These are phyloP conservation scores for Artibeus lituratus DNA, from an alignment of 2,797 vertebrate species.

Conservation along the genomic window DNA sequence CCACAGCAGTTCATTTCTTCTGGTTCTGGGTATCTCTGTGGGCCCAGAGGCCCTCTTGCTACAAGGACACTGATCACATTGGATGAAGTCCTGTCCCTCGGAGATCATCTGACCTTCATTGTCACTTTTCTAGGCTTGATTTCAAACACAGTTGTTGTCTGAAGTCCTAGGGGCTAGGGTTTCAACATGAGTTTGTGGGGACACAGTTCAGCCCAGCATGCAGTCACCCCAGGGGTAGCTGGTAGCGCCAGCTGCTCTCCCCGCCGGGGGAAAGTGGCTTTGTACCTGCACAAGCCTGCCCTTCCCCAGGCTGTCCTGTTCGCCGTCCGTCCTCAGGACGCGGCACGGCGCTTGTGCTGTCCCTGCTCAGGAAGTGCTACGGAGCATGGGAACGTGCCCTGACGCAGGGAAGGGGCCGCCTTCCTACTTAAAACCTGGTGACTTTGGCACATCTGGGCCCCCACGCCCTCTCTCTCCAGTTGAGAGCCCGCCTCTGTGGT, in stretches of 20 bases:
- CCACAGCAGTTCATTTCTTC: neutral
- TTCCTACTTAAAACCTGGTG: neutral
- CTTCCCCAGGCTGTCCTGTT: neutral
- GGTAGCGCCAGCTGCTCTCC: neutral
- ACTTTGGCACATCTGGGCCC: neutral
- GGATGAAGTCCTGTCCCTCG: neutral
- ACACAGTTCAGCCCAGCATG: neutral
- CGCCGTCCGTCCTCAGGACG: neutral
- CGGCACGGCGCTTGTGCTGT: accelerated
- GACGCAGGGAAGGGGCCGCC: too few relatives aligned
- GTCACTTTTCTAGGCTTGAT: neutral
- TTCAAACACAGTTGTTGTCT: neutral
- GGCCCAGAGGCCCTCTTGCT: neutral
- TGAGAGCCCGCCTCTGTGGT: neutral
- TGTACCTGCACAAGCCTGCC: neutral
- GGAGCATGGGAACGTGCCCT: neutral
- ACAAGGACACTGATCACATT: neutral
- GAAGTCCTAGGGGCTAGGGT: neutral
- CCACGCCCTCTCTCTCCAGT: neutral
- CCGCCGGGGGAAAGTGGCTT: neutral
- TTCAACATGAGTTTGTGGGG: neutral
- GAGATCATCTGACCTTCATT: neutral
- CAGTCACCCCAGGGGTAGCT: neutral
- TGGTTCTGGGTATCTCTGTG: neutral
- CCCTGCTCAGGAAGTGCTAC: neutral